Conservation (phyloP, 2,888 invertebrate species). For the Drosophila ezoana region DNA sequence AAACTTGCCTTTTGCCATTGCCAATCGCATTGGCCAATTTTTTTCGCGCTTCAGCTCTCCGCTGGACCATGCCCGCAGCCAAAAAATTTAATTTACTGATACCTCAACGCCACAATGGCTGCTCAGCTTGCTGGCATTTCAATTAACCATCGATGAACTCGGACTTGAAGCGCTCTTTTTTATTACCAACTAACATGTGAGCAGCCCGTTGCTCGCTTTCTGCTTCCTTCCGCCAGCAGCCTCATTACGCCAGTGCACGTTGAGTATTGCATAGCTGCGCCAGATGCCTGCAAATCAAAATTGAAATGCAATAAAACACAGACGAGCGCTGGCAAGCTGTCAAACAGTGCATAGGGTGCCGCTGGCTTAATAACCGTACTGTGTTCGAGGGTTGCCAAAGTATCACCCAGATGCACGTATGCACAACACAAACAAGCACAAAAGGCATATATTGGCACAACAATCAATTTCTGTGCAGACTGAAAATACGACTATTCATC, state of each 20-base stretch:
- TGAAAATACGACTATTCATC: neutral
- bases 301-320: slow-evolving; percentile 66
- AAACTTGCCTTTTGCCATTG: slow-evolving; percentile 47
- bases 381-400: slow-evolving; percentile 21
- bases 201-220: slow-evolving; percentile 1
- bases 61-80: slow-evolving; percentile 1
- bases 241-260: slow-evolving; percentile 31
- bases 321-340: slow-evolving; percentile 35
- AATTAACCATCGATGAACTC: slow-evolving; percentile 26
- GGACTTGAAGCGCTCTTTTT: slow-evolving; percentile 28
- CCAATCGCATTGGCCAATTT: slow-evolving; percentile 13
- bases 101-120: slow-evolving; percentile 22
- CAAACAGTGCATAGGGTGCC: slow-evolving; percentile 18
- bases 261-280: slow-evolving; percentile 29
- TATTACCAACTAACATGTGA: slow-evolving; percentile 63
- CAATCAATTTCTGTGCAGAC: no score
- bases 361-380: slow-evolving; percentile 26
- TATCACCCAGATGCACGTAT: neutral
- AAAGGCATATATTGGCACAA: neutral
- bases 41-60: slow-evolving; percentile 6
- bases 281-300: slow-evolving; percentile 67
- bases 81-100: slow-evolving; percentile 61
- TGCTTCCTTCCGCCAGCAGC: slow-evolving; percentile 6
- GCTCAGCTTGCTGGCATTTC: slow-evolving; percentile 30
- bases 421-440: neutral